These are phyloP conservation scores for Eupithecia inturbata DNA, from an alignment of 2,888 invertebrate species.

Conservation along the genomic window DNA sequence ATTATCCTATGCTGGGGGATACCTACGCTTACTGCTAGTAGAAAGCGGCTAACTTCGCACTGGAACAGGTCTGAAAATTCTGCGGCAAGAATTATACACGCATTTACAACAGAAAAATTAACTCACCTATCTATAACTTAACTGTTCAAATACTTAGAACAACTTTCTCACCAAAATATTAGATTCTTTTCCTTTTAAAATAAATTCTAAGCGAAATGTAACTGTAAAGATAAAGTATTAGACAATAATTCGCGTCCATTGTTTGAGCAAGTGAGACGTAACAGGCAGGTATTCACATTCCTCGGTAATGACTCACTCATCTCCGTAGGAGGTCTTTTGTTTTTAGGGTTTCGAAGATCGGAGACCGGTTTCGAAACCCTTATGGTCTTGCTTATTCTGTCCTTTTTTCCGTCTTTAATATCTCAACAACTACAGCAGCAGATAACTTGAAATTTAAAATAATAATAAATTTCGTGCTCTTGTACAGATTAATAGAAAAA, in stretches of 20 bases:
- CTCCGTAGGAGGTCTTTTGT: conserved; percentile 43
- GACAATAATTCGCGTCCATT: conserved; percentile 21
- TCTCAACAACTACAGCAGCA: too few relatives aligned
- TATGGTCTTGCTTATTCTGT: too few relatives aligned
- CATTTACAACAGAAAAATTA: too few relatives aligned
- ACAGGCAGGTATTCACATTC: conserved; percentile 64
- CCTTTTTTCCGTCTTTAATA: too few relatives aligned
- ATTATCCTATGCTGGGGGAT: background rate
- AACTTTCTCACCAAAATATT: background rate
- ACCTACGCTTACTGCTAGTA: background rate
- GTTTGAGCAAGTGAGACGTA: conserved; percentile 27
- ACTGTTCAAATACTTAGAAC: background rate
- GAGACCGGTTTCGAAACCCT: too few relatives aligned
- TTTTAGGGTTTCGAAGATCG: too few relatives aligned
- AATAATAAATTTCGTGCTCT: too few relatives aligned
- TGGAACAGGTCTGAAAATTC: background rate
- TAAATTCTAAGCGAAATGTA: background rate
- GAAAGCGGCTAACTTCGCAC: background rate
- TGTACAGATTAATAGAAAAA: too few relatives aligned
- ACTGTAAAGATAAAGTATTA: background rate
- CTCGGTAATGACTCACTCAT: conserved; percentile 63
- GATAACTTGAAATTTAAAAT: too few relatives aligned
- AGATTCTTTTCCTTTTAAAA: background rate
- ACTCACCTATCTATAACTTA: too few relatives aligned
- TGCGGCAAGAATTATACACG: background rate